Evolutionary conservation across 2,888 invertebrate genomes (phyloP).

Genomic region (Lithophane leautieri): DNA sequence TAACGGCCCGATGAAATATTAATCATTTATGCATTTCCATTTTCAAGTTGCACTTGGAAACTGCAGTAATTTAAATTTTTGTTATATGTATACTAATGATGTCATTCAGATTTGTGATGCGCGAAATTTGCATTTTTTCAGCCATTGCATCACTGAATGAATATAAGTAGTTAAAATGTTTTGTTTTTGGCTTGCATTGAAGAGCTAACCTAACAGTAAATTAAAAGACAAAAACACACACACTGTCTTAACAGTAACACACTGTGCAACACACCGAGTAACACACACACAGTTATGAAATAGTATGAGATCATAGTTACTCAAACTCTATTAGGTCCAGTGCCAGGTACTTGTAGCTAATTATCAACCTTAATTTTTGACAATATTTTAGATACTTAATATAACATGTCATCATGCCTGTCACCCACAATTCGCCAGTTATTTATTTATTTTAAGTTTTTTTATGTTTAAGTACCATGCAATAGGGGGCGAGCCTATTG

Average conservation of each 20-base stretch:
- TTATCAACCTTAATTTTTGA: not conserved
- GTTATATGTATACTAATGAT: conserved; percentile 1
- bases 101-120: not conserved
- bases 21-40: conserved; percentile 47
- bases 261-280: too few relatives aligned
- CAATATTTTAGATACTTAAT: not conserved
- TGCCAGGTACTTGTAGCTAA: not conserved
- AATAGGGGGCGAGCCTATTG: not conserved
- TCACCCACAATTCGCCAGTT: not conserved
- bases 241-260: too few relatives aligned
- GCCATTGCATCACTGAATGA: not conserved
- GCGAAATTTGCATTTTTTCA: not conserved
- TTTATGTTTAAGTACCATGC: not conserved
- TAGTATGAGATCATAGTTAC: not conserved
- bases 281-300: not conserved
- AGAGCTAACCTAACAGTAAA: not conserved
- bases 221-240: not conserved
- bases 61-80: conserved; percentile 12
- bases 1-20: conserved; percentile 53
- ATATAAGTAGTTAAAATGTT: not conserved
- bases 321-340: not conserved
- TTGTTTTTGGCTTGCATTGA: conserved; percentile 2
- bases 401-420: not conserved
- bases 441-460: too few relatives aligned
- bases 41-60: conserved; percentile 18